Base-by-base conservation (phyloP, 2,113 vertebrate genomes). In the Anhinga anhinga region DNA sequence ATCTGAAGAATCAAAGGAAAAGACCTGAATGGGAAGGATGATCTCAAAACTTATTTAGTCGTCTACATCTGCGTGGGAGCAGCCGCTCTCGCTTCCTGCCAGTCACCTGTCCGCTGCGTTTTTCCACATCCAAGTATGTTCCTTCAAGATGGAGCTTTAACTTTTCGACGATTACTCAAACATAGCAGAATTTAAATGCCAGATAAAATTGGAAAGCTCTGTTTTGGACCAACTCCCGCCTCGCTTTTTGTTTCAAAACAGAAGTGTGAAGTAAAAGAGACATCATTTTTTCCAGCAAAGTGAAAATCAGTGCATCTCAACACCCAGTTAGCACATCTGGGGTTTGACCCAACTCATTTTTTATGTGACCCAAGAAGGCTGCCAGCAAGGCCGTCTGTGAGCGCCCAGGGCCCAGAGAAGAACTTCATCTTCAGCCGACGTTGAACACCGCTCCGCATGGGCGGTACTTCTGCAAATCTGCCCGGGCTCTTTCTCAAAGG, bases 1-100 rank as follows among this genome's bases (percentile, higher is more conserved):
- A 97, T 96, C 96, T 67, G 89, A 97, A 97, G 97, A 98, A 98
- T 97, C 95, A 96, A 97, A 97, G 97, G 94, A 94, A 98, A 97
- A 96, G 96, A 97, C 88, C 88, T 95, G 94, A 97, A 97, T 67
- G 62, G 97, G 96, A 91, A 96, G 2, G 93, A 96, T 97, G 97
- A 97, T 97, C 97, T 97, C 97, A 97, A 97, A 98, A 96, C 94
- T 96, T 97, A 94, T 97, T 98, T 92, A 94, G 88, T 87, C 44
- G 11, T 85, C 67, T 49, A 58, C 91, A 96, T 97, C 98, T 97
- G 82, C 26, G 65, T 89, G 76, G 81, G 77, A 86, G 56, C 85
- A 88, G 56, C 78, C 22, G 30, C 96, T 88, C 91, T 96, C 59
- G 44, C 86, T 95, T 96, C 93, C 89, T 86, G 77, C 96, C 95